Evolutionary conservation across 2,797 vertebrate species (phyloP), one percentile per base, ranked within the genome.

Genomic region (Eutrigla gurnardus): DNA sequence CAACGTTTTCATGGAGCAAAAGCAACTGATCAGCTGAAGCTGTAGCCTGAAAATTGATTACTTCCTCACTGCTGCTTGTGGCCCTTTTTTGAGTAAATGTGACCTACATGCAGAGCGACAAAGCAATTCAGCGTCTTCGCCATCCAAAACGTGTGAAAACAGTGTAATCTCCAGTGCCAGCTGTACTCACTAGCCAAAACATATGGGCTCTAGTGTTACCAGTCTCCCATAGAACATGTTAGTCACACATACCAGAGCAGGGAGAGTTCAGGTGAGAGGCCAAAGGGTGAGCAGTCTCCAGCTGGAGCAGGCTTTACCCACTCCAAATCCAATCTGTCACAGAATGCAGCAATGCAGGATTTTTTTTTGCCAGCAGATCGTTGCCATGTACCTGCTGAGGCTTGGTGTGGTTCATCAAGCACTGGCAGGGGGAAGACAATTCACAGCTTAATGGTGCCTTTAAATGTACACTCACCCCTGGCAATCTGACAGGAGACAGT

Each of bases 211-310:
- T 86, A 57, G 76, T 82, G 84, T 89, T 93, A 86, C 87, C 81
- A 32, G 70, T 47, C 64, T 67, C 76, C 81, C 78, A 77, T 68
- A 77, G 69, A 87, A 81, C 76, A 75, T 58, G 83, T 93, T 94
- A 93, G 93, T 95, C 93, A 93, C 91, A 93, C 93, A 93, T 94
- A 86, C 87, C 90, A 75, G 77, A 81, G 83, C 74, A 84, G 85
- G 80, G 78, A 65, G 79, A 66, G 86, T 89, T 87, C 88, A 92
- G 86, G 89, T 89, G 77, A 83, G 80, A 76, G 91, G 90, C 87
- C 89, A 84, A 78, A 86, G 85, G 92, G 83, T 80, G 81, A 87
- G 73, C 42, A 39, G 70, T 75, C 85, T 86, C 93, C 92, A 93
- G 90, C 88, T 92, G 91, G 91, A 92, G 62, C 53, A 6, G 18